These are phyloP conservation scores for Drosophila mimica DNA, from an alignment of 2,888 invertebrate species.

Conservation along the genomic window DNA sequence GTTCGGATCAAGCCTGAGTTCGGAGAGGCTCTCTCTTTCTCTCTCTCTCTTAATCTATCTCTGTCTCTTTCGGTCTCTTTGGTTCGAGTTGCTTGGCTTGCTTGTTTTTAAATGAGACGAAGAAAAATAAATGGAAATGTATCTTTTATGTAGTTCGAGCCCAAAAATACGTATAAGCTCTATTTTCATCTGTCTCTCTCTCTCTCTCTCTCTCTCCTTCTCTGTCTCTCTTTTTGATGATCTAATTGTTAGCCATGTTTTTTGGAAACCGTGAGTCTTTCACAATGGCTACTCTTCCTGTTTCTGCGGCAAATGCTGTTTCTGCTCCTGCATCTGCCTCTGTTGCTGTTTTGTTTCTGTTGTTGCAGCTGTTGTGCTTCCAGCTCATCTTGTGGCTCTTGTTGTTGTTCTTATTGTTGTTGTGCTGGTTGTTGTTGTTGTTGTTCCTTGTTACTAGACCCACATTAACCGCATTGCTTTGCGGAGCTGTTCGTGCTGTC, in stretches of 20 bases:
- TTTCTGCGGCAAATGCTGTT: not conserved
- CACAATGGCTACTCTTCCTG: conserved; percentile 35
- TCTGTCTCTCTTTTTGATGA: not conserved
- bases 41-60: not conserved
- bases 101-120: not conserved
- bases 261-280: conserved; percentile 29
- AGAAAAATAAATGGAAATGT: not conserved
- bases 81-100: not conserved
- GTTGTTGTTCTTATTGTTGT: not conserved
- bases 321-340: not conserved
- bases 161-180: not conserved
- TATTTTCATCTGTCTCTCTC: not conserved
- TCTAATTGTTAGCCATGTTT: conserved; percentile 22
- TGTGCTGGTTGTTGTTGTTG: conserved; percentile 1
- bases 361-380: conserved; percentile 18
- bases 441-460: conserved; percentile 12
- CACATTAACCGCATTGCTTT: conserved; percentile 70
- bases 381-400: conserved; percentile 5
- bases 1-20: not conserved
- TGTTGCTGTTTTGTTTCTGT: not conserved
- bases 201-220: not conserved
- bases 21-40: not conserved
- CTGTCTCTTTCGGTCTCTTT: not conserved
- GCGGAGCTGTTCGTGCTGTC: conserved; percentile 41
- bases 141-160: no score